These are phyloP conservation scores for Sebastes trivittatus DNA, from an alignment of 2,797 vertebrate species.

Conservation along the genomic window DNA sequence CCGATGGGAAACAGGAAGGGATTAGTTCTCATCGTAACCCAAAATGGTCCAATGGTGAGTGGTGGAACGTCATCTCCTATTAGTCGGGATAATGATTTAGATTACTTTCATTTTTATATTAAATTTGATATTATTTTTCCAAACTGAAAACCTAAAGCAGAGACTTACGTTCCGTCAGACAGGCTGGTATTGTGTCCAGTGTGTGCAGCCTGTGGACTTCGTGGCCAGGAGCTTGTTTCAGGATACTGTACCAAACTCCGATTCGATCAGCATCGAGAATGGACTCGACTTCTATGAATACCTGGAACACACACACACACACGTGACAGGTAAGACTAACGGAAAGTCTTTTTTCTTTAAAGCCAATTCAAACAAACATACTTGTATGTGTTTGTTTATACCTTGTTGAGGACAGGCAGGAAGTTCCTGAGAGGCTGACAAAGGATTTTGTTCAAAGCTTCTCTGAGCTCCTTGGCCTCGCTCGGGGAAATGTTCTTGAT, in stretches of 20 bases:
- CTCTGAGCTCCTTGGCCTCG: not conserved
- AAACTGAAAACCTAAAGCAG: not conserved
- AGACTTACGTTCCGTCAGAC: not conserved
- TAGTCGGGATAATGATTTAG: not conserved
- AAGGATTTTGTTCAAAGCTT: not conserved
- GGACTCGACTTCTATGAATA: constrained; percentile 59
- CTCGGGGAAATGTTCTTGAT: constrained; percentile 33
- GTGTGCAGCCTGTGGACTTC: constrained; percentile 30
- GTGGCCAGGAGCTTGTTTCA: not conserved
- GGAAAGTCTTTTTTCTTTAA: not conserved
- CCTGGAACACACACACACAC: constrained; percentile 17
- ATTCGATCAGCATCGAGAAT: constrained; percentile 39
- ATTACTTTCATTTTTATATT: not conserved
- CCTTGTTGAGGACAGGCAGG: constrained; percentile 70
- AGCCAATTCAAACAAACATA: too few relatives aligned
- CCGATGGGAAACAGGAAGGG: constrained; percentile 57
- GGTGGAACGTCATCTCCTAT: not conserved
- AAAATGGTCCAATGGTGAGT: constrained; percentile 35
- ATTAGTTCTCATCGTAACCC: constrained; percentile 16
- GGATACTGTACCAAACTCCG: constrained; percentile 54
- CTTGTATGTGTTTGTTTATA: constrained; percentile 1
- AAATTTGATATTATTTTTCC: not conserved
- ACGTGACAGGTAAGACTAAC: not conserved
- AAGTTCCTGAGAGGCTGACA: constrained; percentile 23
- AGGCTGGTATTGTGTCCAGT: not conserved